Conservation (phyloP, 2,888 invertebrate genomes). For the Hypselothyrea guttata region DNA sequence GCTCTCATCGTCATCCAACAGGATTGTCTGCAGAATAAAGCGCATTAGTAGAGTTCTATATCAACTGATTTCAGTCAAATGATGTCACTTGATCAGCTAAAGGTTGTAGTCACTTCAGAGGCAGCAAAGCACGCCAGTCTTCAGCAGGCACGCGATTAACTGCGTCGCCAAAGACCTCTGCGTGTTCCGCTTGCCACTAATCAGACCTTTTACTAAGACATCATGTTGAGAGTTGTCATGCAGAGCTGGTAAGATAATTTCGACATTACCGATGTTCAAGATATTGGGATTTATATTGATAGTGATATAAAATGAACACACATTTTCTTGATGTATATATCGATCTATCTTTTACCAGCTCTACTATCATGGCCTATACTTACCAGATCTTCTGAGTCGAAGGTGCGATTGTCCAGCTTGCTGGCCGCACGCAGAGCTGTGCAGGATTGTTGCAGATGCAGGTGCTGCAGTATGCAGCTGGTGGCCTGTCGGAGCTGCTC, state of each 20-base stretch:
- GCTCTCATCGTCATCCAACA: slow-evolving; percentile 60
- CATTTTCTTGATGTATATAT: no score
- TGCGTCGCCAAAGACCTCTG: slow-evolving; percentile 42
- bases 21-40: slow-evolving; percentile 41
- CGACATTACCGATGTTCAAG: no score
- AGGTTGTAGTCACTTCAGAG: slow-evolving; percentile 61
- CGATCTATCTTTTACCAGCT: no score
- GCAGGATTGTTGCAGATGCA: slow-evolving; percentile 50
- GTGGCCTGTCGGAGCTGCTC: slow-evolving; percentile 53
- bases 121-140: slow-evolving; percentile 21
- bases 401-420: slow-evolving; percentile 52
- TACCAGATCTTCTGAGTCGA: slow-evolving; percentile 54
- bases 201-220: slow-evolving; percentile 79
- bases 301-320: no score
- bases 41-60: slow-evolving; percentile 4
- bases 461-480: slow-evolving; percentile 58
- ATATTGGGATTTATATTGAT: no score
- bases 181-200: slow-evolving; percentile 35
- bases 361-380: slow-evolving; percentile 15
- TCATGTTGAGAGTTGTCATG: slow-evolving; percentile 45
- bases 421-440: slow-evolving; percentile 52
- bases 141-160: slow-evolving; percentile 65
- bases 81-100: slow-evolving; percentile 44
- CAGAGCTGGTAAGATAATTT: background rate
- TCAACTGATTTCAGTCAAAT: background rate